phyloP scores from a whole-genome alignment of 2,888 invertebrate species.

The Yponomeuta evonymella region DNA sequence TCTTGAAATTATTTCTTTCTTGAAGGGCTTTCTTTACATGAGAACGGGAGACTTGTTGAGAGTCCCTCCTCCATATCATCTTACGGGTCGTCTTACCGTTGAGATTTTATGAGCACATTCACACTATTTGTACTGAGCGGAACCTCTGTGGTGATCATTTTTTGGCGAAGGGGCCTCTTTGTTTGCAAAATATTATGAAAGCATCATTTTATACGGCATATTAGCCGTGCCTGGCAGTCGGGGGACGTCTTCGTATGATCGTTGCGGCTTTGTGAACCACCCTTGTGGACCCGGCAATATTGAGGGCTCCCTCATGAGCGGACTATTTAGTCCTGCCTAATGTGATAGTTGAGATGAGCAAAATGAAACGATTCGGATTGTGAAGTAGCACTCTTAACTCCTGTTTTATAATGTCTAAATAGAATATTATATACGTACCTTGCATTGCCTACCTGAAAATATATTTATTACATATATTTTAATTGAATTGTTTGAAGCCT shows the following conservation, averaged over 20 bases:
- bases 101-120: too few relatives aligned
- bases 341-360: constrained; percentile 25
- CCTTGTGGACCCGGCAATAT: constrained; percentile 25
- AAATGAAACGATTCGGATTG: not conserved
- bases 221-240: constrained; percentile 70
- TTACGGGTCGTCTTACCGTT: too few relatives aligned
- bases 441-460: too few relatives aligned
- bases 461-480: too few relatives aligned
- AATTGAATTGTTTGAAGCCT: too few relatives aligned
- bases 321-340: constrained; percentile 14
- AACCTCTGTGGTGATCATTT: not conserved
- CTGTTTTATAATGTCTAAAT: too few relatives aligned
- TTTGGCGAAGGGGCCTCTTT: constrained; percentile 47
- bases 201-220: constrained; percentile 72
- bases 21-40: too few relatives aligned
- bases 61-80: too few relatives aligned
- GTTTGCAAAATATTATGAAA: constrained; percentile 76
- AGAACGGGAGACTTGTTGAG: too few relatives aligned
- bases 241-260: constrained; percentile 69
- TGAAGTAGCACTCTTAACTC: not conserved
- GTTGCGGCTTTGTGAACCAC: constrained; percentile 56
- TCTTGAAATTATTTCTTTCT: too few relatives aligned
- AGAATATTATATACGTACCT: too few relatives aligned
- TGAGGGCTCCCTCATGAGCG: not conserved
- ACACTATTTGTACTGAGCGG: not conserved